Conservation (phyloP, 2,113 vertebrate genomes). For the Bombycilla garrulus region DNA sequence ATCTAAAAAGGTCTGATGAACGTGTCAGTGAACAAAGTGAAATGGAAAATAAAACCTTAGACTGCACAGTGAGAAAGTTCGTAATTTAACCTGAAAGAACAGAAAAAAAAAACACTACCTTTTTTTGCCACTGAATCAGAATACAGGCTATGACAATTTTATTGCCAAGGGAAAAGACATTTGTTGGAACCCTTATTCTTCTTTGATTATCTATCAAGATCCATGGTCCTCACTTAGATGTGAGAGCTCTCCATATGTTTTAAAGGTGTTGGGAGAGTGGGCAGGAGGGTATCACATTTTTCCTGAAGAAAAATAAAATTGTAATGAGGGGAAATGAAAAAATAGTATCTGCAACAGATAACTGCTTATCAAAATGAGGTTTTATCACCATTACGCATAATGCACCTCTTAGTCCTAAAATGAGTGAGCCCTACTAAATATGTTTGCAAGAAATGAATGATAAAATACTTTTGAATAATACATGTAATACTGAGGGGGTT, state of each 20-base stretch:
- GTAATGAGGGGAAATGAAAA: not conserved
- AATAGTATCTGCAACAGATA: not conserved
- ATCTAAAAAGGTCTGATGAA: not conserved
- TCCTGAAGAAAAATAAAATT: not conserved
- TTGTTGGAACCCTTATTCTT: not conserved
- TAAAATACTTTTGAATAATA: not conserved
- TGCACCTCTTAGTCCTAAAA: not conserved
- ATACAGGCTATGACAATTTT: not conserved
- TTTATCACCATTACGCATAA: not conserved
- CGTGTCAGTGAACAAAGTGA: not conserved
- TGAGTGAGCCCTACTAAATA: not conserved
- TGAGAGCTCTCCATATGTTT: not conserved
- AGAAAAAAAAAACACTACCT: accelerated
- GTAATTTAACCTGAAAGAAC: not conserved
- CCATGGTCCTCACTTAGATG: not conserved
- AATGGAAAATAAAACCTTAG: not conserved
- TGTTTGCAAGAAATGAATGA: not conserved
- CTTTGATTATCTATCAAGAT: not conserved
- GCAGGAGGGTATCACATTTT: not conserved
- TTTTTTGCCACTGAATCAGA: not conserved
- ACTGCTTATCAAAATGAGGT: not conserved
- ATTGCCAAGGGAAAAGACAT: not conserved
- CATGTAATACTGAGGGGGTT: not conserved
- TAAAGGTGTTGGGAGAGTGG: not conserved
- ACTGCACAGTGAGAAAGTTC: not conserved